Evolutionary conservation across 1,140 invertebrate genomes (phyloP).

Genomic region (Polypedilum vanderplanki): DNA sequence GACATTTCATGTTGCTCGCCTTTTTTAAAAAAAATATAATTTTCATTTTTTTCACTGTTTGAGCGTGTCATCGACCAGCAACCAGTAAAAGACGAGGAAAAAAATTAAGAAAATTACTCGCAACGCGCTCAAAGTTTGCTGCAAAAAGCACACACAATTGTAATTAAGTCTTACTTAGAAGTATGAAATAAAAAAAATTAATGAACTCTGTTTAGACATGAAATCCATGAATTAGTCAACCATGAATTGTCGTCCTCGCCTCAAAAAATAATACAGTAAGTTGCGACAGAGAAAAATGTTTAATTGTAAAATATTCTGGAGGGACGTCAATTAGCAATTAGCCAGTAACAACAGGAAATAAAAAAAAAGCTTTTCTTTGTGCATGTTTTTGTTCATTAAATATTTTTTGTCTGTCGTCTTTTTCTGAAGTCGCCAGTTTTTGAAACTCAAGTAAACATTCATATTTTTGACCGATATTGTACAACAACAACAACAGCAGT

Average conservation of each 20-base stretch:
- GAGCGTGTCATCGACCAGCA: constrained; percentile 2
- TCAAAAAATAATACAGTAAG: not conserved
- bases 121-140: not conserved
- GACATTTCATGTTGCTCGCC: not conserved
- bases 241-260: not conserved
- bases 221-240: constrained; percentile 18
- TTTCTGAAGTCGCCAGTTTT: not conserved
- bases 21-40: not conserved
- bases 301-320: not conserved
- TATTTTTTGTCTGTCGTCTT: not conserved
- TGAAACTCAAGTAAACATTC: not conserved
- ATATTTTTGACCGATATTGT: too few species aligned
- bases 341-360: not conserved
- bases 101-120: not conserved
- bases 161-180: constrained; percentile 7
- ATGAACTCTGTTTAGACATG: constrained; percentile 11
- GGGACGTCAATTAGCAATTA: constrained; percentile 17
- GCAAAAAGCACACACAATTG: not conserved
- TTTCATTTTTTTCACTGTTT: not conserved
- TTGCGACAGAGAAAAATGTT: too few species aligned
- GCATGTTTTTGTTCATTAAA: too few species aligned
- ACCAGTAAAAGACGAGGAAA: not conserved
- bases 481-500: too few species aligned
- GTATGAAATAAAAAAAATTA: not conserved
- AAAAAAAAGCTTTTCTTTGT: not conserved